phyloP scores from a whole-genome alignment of 2,113 vertebrate genomes.

The Ictalurus furcatus region DNA sequence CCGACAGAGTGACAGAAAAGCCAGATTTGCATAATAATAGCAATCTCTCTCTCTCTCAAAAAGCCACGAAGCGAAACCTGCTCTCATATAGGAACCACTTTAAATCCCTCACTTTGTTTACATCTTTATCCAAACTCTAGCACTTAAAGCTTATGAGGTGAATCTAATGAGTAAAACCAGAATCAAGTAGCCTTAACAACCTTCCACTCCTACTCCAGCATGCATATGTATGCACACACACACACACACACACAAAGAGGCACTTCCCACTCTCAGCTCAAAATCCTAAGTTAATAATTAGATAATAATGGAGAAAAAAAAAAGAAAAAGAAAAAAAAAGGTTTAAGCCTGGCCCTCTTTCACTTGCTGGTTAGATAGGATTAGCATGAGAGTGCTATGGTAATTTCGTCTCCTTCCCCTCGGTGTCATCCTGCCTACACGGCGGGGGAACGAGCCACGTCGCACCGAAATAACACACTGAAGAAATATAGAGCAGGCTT shows the following conservation, averaged over 20 bases:
- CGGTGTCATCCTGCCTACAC: conserved; percentile 49
- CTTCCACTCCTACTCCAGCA: conserved; percentile 46
- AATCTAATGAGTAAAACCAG: conserved; percentile 48
- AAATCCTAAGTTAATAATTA: conserved; percentile 73
- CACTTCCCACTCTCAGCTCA: conserved; percentile 48
- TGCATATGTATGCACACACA: conserved; percentile 52
- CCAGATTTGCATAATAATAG: conserved; percentile 13
- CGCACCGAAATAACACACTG: conserved; percentile 35
- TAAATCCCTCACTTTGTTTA: conserved; percentile 25
- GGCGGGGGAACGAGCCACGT: conserved; percentile 36
- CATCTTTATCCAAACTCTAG: conserved; percentile 39
- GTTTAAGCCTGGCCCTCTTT: conserved; percentile 65
- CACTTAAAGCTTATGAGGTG: conserved; percentile 54
- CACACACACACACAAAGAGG: conserved; percentile 4
- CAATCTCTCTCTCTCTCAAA: background rate
- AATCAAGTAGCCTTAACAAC: conserved; percentile 58
- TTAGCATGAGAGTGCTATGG: conserved; percentile 70
- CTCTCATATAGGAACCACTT: background rate
- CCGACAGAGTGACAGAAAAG: background rate
- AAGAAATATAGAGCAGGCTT: conserved; percentile 23
- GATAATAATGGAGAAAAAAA: conserved; percentile 68
- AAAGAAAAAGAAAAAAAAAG: conserved; percentile 70
- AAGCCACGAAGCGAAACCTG: background rate
- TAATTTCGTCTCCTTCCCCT: conserved; percentile 60
- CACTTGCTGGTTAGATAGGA: conserved; percentile 62